Evolutionary conservation across 1,140 invertebrate genomes (phyloP).

Genomic region (Ostrea denselamellosa): DNA sequence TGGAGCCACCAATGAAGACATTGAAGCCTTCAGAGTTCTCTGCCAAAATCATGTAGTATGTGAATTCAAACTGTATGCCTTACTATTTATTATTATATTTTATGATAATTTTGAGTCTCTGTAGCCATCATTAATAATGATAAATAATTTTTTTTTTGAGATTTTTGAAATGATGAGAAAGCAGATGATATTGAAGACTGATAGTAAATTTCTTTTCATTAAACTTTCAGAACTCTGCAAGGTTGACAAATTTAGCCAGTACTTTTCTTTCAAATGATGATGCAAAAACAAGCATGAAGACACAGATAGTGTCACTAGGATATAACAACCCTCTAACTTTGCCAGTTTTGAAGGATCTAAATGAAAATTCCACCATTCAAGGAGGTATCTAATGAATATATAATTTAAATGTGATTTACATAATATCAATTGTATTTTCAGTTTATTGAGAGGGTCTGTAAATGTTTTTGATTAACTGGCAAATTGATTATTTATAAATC

Average conservation of each 20-base stretch:
- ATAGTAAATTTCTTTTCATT: not conserved
- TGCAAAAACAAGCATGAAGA: constrained; percentile 31
- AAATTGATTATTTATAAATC: not conserved
- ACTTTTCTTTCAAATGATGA: constrained; percentile 34
- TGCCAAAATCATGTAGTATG: constrained; percentile 1
- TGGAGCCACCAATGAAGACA: constrained; percentile 49
- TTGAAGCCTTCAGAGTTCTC: constrained; percentile 37
- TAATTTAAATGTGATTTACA: not conserved
- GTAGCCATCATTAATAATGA: not conserved
- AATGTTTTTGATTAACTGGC: not conserved
- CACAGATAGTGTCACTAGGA: constrained; percentile 41
- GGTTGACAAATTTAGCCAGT: constrained; percentile 2
- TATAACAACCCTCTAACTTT: constrained; percentile 47
- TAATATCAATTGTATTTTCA: not conserved
- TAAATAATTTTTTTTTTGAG: no score
- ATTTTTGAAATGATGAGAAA: not conserved
- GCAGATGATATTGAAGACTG: not conserved
- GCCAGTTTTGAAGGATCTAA: not conserved
- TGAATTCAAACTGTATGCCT: not conserved
- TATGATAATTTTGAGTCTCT: not conserved
- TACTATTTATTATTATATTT: not conserved
- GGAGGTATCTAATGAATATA: constrained; percentile 3
- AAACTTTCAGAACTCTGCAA: not conserved
- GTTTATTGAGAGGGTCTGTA: not conserved
- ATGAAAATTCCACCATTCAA: not conserved